These are phyloP conservation scores for Enteromius unitaeniatus DNA, from an alignment of 2,797 vertebrate species.

Conservation along the genomic window DNA sequence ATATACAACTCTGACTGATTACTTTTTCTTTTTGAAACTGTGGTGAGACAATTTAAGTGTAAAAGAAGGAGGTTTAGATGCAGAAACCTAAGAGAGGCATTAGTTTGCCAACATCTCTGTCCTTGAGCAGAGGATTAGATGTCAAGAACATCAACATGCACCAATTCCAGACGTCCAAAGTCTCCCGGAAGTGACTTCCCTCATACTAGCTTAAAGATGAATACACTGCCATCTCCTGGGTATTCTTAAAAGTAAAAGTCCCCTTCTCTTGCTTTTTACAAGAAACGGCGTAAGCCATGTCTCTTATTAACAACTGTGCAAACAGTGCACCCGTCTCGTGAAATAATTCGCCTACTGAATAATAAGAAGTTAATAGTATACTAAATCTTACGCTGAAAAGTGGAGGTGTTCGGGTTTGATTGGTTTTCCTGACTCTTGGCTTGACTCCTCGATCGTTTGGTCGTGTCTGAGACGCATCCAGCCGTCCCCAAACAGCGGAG, in stretches of 20 bases:
- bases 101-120: not conserved
- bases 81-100: not conserved
- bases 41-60: not conserved
- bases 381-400: not conserved
- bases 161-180: not conserved
- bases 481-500: not conserved
- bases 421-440: not conserved
- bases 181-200: too few species aligned
- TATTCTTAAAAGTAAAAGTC: not conserved
- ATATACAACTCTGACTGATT: too few species aligned
- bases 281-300: not conserved
- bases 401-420: not conserved
- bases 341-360: not conserved
- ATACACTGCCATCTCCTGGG: constrained; percentile 35
- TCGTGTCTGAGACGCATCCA: constrained; percentile 35
- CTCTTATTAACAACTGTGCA: not conserved
- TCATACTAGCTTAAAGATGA: not conserved
- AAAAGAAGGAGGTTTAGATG: not conserved
- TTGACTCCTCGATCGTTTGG: constrained; percentile 6
- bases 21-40: not conserved
- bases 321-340: not conserved
- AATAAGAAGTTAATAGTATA: too few species aligned
- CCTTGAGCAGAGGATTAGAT: not conserved
- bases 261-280: not conserved
- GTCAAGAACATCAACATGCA: constrained; percentile 8